Conservation (phyloP, 2,113 vertebrate species). For the Thunnus thynnus region DNA sequence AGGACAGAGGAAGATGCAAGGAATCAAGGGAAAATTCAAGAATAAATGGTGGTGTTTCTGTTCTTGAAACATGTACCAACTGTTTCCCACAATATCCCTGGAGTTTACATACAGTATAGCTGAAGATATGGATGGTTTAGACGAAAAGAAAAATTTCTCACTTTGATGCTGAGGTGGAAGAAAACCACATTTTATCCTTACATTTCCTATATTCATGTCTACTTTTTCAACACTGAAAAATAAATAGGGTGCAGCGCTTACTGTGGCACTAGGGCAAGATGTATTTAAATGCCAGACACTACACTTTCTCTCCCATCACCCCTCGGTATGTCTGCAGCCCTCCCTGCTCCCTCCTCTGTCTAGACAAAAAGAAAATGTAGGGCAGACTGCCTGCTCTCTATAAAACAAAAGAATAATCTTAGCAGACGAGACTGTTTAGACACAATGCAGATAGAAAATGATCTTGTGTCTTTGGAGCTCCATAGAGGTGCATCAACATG, state of each 20-base stretch:
- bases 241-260: background rate
- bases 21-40: background rate
- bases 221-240: background rate
- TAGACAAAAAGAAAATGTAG: slow-evolving; percentile 58
- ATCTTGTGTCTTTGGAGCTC: background rate
- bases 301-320: slow-evolving; percentile 17
- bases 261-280: slow-evolving; percentile 9
- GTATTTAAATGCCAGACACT: slow-evolving; percentile 43
- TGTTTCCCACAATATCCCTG: too few relatives aligned
- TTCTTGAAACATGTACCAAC: background rate
- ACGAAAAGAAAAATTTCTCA: background rate
- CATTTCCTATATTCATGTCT: background rate
- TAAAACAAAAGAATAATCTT: slow-evolving; percentile 35
- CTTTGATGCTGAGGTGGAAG: background rate
- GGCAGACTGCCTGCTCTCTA: slow-evolving; percentile 41
- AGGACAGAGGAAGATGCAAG: slow-evolving; percentile 23
- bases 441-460: background rate
- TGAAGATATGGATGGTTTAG: background rate
- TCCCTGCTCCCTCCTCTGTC: slow-evolving; percentile 24
- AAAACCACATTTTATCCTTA: background rate
- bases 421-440: slow-evolving; percentile 22
- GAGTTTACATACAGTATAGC: background rate
- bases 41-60: background rate
- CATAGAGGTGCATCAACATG: background rate
- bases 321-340: slow-evolving; percentile 21